These are phyloP conservation scores for Hystrix cristata DNA, from an alignment of 2,113 vertebrate genomes.

Conservation along the genomic window DNA sequence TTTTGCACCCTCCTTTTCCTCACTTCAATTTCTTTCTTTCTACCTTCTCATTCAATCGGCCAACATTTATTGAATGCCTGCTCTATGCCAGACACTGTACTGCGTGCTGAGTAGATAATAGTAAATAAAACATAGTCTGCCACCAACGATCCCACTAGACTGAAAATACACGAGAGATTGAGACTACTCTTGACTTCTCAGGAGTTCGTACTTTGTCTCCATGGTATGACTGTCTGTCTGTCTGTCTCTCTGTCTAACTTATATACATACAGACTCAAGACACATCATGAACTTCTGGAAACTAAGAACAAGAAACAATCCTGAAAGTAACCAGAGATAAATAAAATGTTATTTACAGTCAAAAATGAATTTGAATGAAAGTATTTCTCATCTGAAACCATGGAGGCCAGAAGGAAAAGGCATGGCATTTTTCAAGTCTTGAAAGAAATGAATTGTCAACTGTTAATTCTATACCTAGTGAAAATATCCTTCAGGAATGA, in stretches of 20 bases:
- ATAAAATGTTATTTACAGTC: background rate
- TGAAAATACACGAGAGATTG: background rate
- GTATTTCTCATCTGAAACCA: background rate
- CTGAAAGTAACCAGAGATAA: background rate
- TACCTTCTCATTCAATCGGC: background rate
- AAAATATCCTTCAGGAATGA: background rate
- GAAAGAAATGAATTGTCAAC: background rate
- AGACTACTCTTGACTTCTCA: background rate
- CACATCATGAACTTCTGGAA: background rate
- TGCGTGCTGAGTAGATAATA: background rate
- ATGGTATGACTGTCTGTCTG: background rate
- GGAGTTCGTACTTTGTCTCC: background rate
- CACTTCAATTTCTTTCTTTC: background rate
- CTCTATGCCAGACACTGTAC: background rate
- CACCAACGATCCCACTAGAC: background rate
- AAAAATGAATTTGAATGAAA: background rate
- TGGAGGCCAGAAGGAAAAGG: background rate
- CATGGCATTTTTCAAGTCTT: background rate
- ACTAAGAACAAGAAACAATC: background rate
- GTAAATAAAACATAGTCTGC: background rate
- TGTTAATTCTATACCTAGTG: background rate
- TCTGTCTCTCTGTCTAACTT: background rate
- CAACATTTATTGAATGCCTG: background rate
- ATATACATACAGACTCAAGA: background rate
- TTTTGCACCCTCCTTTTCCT: background rate